A percentile compares a stretch with the other conserved stretches of the same genome.
phyloP scores from a whole-genome alignment of 2,888 invertebrate genomes.

The Encarsia formosa region DNA sequence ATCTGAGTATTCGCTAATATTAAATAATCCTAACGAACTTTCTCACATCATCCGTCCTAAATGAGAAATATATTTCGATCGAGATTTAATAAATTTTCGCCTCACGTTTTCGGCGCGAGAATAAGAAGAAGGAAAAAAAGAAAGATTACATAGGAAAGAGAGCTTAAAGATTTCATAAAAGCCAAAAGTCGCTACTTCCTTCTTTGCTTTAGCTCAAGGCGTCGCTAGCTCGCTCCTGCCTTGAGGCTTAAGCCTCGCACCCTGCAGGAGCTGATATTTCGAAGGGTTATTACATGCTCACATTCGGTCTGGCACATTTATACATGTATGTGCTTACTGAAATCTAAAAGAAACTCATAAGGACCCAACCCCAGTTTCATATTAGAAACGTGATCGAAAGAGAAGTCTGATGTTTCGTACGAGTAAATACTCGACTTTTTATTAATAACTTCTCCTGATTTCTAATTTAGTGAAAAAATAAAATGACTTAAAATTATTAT shows the following conservation, averaged over 20 bases:
- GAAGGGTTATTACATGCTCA: constrained; percentile 22
- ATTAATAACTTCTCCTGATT: no score
- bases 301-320: constrained; percentile 7
- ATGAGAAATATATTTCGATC: constrained; percentile 50
- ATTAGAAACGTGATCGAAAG: no score
- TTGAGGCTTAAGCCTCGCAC: constrained; percentile 28
- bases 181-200: constrained; percentile 12
- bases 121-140: constrained; percentile 20
- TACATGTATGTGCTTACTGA: not conserved
- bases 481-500: no score
- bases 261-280: constrained; percentile 22
- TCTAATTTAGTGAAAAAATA: no score
- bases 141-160: constrained; percentile 37
- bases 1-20: no score
- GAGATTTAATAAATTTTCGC: constrained; percentile 22
- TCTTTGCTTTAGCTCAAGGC: constrained; percentile 15
- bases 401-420: no score
- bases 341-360: no score
- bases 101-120: constrained; percentile 24
- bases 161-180: constrained; percentile 40
- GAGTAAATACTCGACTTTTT: no score
- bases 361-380: no score
- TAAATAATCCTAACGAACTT: no score
- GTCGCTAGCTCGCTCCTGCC: constrained; percentile 14
- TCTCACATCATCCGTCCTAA: no score